phyloP scores from a whole-genome alignment of 2,113 vertebrate species.

The Myiozetetes cayanensis region DNA sequence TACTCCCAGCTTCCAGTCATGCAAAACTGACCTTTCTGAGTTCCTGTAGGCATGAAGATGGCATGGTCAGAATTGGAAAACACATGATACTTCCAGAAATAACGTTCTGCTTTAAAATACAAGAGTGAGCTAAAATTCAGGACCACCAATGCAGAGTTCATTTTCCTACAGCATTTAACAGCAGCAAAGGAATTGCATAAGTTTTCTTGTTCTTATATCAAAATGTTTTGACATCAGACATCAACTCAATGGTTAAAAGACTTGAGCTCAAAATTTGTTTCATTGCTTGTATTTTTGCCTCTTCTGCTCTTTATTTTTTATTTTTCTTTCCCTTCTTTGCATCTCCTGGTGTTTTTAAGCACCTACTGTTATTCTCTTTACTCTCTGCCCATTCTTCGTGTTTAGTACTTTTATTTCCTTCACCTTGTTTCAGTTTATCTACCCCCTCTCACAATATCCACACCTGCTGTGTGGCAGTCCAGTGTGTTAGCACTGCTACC shows the following conservation, averaged over 20 bases:
- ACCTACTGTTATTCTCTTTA: neutral
- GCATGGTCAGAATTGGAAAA: conserved; percentile 22
- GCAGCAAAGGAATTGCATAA: neutral
- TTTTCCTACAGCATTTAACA: neutral
- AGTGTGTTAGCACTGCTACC: neutral
- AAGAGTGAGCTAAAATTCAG: neutral
- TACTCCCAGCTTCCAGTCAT: neutral
- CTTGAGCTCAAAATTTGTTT: neutral
- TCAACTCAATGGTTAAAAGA: neutral
- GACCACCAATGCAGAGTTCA: neutral
- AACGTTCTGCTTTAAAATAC: neutral
- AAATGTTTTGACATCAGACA: neutral
- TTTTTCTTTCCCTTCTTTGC: neutral
- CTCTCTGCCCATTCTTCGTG: neutral
- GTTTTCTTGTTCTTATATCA: neutral
- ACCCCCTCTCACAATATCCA: neutral
- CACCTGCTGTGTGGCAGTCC: neutral
- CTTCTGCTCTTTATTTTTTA: neutral
- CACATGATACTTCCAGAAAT: neutral
- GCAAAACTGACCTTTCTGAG: neutral
- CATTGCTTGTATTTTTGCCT: neutral
- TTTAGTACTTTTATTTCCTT: neutral
- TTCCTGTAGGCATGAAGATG: neutral
- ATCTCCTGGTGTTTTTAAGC: neutral
- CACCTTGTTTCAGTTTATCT: neutral